Evolutionary conservation across 1,140 invertebrate species (phyloP), one percentile per base, ranked within the genome.

Genomic region (Chrysoperla carnea): DNA sequence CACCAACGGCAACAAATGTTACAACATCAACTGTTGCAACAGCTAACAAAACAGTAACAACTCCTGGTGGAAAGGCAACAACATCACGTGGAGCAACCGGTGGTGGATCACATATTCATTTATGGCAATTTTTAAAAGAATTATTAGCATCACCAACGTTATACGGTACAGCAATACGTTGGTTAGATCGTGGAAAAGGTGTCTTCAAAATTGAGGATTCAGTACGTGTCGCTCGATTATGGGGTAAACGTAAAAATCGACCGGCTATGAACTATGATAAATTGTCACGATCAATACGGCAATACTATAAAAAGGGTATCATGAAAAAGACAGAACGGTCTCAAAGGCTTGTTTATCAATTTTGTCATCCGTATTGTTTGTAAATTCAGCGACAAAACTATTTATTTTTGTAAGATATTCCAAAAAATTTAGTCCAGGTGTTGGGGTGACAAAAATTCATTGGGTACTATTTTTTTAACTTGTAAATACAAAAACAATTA

Each of bases 261-360:
- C 92, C 94, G 0, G 91, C 92, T 4, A 99, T 99, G 94, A 99
- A 99, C 67, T 99, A 99, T 66, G 95, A 99, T 69, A 99, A 99
- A 60, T 66, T 99, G 29, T 95, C 90, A 43, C 77, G 95, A 36
- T 96, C 92, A 47, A 95, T 99, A 50, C 70, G 95, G 12, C 95
- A 99, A 62, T 99, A 99, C 67, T 99, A 99, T 73, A 97, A 98
- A 64, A 99, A 99, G 63, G 92, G 92, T 36, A 99, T 99, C 63
- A 99, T 99, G 88, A 95, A 95, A 70, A 99, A 99, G 63, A 98
- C 95, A 4, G 90, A 95, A 56, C 72, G 94, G 33, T 94, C 91
- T 45, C 95, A 99, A 66, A 76, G 95, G 56, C 74, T 99, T 46
- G 95, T 99, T 38, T 99, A 99, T 64, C 94, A 98, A 65, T 99